Percentiles rank a stretch among this genome's conserved stretches.
phyloP scores from a whole-genome alignment of 2,113 vertebrate species.

The Serinus canaria region DNA sequence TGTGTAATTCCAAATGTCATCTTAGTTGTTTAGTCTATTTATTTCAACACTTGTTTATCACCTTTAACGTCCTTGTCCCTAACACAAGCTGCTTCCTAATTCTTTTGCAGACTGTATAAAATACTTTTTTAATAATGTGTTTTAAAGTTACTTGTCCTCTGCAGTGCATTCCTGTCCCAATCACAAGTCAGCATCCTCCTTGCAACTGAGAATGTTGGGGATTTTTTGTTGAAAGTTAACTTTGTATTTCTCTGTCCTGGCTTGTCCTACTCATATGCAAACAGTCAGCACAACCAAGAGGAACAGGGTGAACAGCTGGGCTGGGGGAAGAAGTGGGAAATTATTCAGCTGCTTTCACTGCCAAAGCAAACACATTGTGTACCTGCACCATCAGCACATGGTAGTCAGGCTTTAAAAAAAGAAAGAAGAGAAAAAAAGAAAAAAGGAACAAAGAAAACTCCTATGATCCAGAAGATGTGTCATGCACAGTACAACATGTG shows the following conservation, averaged over 20 bases:
- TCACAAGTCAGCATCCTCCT: neutral
- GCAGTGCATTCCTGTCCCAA: neutral
- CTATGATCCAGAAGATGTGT: neutral
- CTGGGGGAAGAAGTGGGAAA: slow-evolving; percentile 54
- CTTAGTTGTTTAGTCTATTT: slow-evolving; percentile 1
- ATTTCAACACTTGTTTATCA: slow-evolving; percentile 33
- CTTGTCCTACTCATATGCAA: neutral
- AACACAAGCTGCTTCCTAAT: neutral
- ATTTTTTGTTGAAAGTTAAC: neutral
- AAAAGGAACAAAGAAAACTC: neutral
- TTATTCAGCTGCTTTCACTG: slow-evolving; percentile 51
- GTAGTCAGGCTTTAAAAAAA: neutral
- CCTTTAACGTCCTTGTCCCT: neutral
- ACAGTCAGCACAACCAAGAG: neutral
- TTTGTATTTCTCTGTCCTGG: neutral
- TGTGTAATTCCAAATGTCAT: slow-evolving; percentile 17
- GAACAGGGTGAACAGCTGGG: slow-evolving; percentile 46
- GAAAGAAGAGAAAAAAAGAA: neutral
- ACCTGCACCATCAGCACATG: slow-evolving; percentile 39
- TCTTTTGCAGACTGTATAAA: neutral
- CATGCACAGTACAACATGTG: neutral
- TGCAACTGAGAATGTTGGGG: neutral
- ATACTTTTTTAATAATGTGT: neutral
- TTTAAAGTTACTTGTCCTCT: neutral
- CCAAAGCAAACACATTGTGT: slow-evolving; percentile 46